Conservation (phyloP, 2,797 vertebrate genomes). For the Ptychobarbus kaznakovi region DNA sequence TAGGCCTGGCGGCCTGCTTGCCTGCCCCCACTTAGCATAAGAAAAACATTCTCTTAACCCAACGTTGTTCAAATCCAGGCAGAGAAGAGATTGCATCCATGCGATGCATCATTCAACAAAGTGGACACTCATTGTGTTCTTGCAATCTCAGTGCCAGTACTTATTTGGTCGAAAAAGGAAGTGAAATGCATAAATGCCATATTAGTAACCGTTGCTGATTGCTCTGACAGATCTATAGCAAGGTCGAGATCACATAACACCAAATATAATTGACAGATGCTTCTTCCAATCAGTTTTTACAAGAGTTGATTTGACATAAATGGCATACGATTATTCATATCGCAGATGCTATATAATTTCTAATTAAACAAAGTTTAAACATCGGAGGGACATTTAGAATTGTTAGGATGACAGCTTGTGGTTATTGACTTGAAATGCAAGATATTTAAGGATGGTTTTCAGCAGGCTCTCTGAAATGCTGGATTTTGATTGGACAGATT, state of each 20-base stretch:
- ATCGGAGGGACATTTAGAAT: neutral
- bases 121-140: constrained; percentile 28
- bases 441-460: neutral
- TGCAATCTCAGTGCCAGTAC: neutral
- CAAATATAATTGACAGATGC: neutral
- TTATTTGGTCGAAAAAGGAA: neutral
- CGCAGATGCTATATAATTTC: too few species aligned
- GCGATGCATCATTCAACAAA: constrained; percentile 10
- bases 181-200: constrained; percentile 10
- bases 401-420: neutral
- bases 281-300: neutral
- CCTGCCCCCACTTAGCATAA: constrained; percentile 54
- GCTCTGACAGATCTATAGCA: neutral
- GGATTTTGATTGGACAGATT: neutral
- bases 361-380: too few species aligned
- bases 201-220: neutral
- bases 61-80: constrained; percentile 8
- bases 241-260: neutral
- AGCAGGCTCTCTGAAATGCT: too few species aligned
- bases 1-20: constrained; percentile 37
- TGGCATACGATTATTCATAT: too few species aligned
- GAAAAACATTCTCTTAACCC: constrained; percentile 47
- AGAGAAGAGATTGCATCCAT: constrained; percentile 17
- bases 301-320: neutral
- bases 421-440: neutral